Base-by-base conservation (phyloP, 2,797 vertebrate genomes). In the Gadopsis marmoratus region DNA sequence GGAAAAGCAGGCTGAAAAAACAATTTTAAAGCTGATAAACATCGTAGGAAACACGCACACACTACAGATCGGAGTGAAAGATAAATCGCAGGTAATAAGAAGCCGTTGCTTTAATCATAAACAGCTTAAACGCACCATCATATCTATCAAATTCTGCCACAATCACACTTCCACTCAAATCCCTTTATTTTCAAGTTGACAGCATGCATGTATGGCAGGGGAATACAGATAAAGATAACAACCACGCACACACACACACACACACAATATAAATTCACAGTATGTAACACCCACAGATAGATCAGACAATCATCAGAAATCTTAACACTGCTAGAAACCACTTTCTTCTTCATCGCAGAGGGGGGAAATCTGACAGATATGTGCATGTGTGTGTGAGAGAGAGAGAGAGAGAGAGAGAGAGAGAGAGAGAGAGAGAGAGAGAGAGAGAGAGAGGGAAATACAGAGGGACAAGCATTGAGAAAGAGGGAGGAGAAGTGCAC, bases 401-500 rank as follows among this genome's bases (percentile, higher is more conserved):
- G 56, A 16, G 54, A 47, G 55, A 13, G 50, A 29, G 55, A 39
- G 72, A 63, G 54, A 69, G 73, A 71, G 73, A 26, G 66, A 1
- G 56, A 16, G 54, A 47, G 55, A 13, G 50, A 29, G 55, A 39
- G 72, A 63, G 54, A 26, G 66, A 1, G 56, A 16, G 54, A 47
- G 55, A 13, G 50, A 29, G 55, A 39, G 72, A 63, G 54, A 69
- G 73, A 71, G 73, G 9, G 71, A 67, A 70, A 63, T 48, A 74
- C 71, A 80, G 70, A 85, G 74, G 71, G 68, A 79, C 62, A n/a
- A 71, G 84, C 72, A 76, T 14, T 76, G 74, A 81, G 71, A 73
- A 64, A 56, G 73, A 63, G 55, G 51, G 79, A 84, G 83, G 66
- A 86, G 55, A 83, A 43, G 80, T 55, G 86, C 78, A 83, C 79